Conservation (phyloP, 2,888 invertebrate species). For the Serrognathus titanus region DNA sequence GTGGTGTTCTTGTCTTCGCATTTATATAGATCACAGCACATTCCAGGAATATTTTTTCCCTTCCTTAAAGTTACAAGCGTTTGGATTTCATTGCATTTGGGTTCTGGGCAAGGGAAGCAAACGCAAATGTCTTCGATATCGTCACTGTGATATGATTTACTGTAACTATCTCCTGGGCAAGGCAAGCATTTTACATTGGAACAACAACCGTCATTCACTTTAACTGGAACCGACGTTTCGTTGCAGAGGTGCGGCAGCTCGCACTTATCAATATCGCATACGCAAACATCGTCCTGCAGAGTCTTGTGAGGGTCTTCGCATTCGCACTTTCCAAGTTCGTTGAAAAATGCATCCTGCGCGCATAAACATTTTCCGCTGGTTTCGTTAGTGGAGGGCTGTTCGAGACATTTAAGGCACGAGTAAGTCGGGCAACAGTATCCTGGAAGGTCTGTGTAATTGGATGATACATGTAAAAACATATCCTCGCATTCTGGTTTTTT, state of each 20-base stretch:
- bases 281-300: constrained; percentile 35
- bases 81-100: constrained; percentile 35
- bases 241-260: constrained; percentile 37
- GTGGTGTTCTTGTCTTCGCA: constrained; percentile 36
- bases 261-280: constrained; percentile 37
- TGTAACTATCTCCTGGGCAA: constrained; percentile 41
- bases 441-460: constrained; percentile 33
- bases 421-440: constrained; percentile 40
- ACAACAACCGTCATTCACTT: constrained; percentile 36
- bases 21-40: constrained; percentile 49
- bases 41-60: constrained; percentile 46
- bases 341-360: constrained; percentile 35
- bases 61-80: constrained; percentile 37
- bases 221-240: constrained; percentile 34
- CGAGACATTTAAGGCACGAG: constrained; percentile 36
- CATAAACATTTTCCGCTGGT: constrained; percentile 35
- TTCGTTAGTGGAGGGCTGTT: no score
- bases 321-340: constrained; percentile 33
- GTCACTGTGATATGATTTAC: constrained; percentile 31
- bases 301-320: constrained; percentile 36
- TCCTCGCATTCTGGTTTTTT: constrained; percentile 34
- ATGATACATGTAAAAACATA: constrained; percentile 22
- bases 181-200: constrained; percentile 33
- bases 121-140: constrained; percentile 40
- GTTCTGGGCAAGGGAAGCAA: constrained; percentile 37